These are phyloP conservation scores for Eretmochelys imbricata DNA, from an alignment of 2,113 vertebrate genomes.

Conservation along the genomic window DNA sequence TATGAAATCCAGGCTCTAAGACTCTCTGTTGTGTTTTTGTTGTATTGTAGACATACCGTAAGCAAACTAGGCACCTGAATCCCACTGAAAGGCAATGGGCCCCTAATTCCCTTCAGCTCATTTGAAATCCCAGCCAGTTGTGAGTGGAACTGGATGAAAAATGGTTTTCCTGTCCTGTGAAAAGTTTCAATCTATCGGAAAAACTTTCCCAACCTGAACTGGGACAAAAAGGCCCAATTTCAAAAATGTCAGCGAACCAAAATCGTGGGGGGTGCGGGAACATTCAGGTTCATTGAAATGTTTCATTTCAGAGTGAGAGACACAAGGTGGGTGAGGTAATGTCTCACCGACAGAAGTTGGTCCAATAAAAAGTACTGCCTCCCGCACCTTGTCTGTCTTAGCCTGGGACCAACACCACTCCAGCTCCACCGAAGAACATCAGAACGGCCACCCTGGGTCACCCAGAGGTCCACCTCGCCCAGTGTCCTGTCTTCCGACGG, in stretches of 20 bases:
- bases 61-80: rapidly evolving
- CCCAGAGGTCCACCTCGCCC: too few species aligned
- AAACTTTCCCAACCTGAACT: neutral
- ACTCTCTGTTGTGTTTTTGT: neutral
- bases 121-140: neutral
- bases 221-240: neutral
- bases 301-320: neutral
- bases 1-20: neutral
- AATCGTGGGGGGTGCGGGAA: too few species aligned
- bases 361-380: too few species aligned
- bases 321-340: too few species aligned
- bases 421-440: too few species aligned
- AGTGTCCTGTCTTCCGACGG: too few species aligned
- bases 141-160: neutral
- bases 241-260: neutral
- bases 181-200: neutral
- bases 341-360: too few species aligned
- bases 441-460: too few species aligned
- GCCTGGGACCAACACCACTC: neutral
- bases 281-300: neutral
- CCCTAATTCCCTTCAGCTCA: neutral
- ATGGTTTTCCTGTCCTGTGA: too few species aligned
- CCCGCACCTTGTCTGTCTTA: neutral
- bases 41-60: neutral
- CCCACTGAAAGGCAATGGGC: neutral